Base-by-base conservation (phyloP, 2,113 vertebrate genomes). In the Podocnemis expansa region DNA sequence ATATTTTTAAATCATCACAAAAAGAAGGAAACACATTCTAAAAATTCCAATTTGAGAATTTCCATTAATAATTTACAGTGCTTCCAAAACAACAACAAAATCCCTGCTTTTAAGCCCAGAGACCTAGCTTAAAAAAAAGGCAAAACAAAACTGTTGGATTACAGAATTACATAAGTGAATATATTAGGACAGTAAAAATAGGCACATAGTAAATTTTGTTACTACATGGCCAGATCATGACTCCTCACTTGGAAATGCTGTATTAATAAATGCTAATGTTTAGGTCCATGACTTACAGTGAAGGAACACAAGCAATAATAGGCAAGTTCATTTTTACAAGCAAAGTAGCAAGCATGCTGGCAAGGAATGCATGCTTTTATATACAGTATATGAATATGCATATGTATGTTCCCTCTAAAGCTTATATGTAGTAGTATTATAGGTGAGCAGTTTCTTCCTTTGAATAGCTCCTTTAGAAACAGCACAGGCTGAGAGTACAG, bases 291-390 rank as follows among this genome's bases (percentile, higher is more conserved):
- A 87, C 89, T 93, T 47, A 93, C 75, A 91, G 84, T 54, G 84
- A 95, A 95, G 89, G 91, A 93, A 97, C 89, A 96, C 96, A 97
- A 97, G 97, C 97, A 96, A 96, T 67, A 83, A 95, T 93, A 97
- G 81, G 94, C 95, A 91, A 90, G 90, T 96, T 92, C 95, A 92
- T 89, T 94, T 91, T 90, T 91, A 89, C 92, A 97, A 97, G 97
- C 97, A 96, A 95, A 97, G 93, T 96, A 95, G 97, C 97, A 98
- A 98, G 97, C 99, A 99, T 99, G 97, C 98, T 98, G 98, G 97
- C 97, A 98, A 96, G 96, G 96, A 96, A 93, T 89, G 94, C 98
- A 98, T 98, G 98, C 98, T 97, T 75, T 97, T 95, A 95, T 95
- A 41, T 89, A 87, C 10, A 56, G 88, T 82, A 96, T 5, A 95